Percentiles rank a stretch among this genome's conserved stretches.
Conservation (phyloP, 1,140 invertebrate species). For the Micrasema longulum region DNA sequence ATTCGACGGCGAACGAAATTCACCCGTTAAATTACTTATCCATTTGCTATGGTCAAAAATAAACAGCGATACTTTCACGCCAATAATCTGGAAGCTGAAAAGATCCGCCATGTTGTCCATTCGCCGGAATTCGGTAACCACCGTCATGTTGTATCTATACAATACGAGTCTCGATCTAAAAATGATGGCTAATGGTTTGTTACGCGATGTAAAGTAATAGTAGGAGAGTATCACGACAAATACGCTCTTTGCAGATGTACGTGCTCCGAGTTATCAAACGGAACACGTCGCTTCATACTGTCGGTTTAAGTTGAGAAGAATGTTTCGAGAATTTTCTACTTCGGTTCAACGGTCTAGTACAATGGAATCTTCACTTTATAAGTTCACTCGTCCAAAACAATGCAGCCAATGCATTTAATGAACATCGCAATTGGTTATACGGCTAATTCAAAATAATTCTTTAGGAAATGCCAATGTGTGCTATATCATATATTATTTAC, state of each 20-base stretch:
- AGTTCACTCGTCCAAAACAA: constrained; percentile 11
- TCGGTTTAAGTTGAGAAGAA: constrained; percentile 31
- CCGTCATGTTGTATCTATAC: too few species aligned
- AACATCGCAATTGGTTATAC: too few species aligned
- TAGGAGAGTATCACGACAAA: constrained; percentile 27
- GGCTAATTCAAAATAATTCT: too few species aligned
- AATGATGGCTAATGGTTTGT: constrained; percentile 27
- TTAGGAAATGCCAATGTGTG: too few species aligned
- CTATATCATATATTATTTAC: too few species aligned
- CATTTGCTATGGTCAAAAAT: constrained; percentile 18
- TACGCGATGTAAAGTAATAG: constrained; percentile 32
- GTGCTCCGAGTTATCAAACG: constrained; percentile 17
- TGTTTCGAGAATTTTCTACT: constrained; percentile 25
- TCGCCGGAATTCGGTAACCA: constrained; percentile 4
- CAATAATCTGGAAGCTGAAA: not conserved
- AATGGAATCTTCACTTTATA: constrained; percentile 12
- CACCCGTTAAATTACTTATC: constrained; percentile 30
- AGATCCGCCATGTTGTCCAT: too few species aligned
- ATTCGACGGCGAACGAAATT: constrained; percentile 37
- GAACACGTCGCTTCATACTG: constrained; percentile 26
- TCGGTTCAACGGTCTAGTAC: constrained; percentile 23
- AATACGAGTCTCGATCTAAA: constrained; percentile 8
- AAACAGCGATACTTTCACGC: constrained; percentile 37
- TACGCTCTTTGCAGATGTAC: constrained; percentile 35
- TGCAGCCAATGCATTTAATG: not conserved